A percentile compares a stretch with the other conserved stretches of the same genome.
Evolutionary conservation across 2,888 invertebrate genomes (phyloP).

Genomic region (Seira musarum): DNA sequence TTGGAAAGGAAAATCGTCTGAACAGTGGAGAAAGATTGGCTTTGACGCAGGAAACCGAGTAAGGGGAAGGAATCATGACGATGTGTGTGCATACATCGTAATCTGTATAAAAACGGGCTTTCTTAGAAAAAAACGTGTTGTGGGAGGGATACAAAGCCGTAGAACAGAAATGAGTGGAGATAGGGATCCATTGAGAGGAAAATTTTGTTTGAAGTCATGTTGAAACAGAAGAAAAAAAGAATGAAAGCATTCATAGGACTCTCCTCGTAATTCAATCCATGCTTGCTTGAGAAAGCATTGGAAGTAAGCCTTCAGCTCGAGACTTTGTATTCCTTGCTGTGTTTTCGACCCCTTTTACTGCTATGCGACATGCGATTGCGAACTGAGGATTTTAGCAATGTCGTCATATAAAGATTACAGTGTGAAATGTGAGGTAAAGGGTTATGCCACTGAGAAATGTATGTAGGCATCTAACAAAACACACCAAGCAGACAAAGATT

Average conservation of each 20-base stretch:
- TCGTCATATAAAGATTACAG: slow-evolving; percentile 48
- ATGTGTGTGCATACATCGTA: not conserved
- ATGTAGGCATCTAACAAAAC: not conserved
- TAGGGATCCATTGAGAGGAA: slow-evolving; percentile 56
- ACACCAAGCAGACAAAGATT: not conserved
- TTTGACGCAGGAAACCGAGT: not conserved
- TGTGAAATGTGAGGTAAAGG: not conserved
- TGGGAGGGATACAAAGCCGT: slow-evolving; percentile 42
- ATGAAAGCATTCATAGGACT: slow-evolving; percentile 29
- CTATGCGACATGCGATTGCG: slow-evolving; percentile 65
- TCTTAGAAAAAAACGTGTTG: slow-evolving; percentile 19
- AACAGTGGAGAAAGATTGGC: not conserved
- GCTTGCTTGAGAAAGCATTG: not conserved
- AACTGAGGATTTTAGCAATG: slow-evolving; percentile 59
- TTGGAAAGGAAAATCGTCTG: slow-evolving; percentile 22
- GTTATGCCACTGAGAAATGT: not conserved
- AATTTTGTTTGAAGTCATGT: slow-evolving; percentile 27
- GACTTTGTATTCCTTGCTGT: slow-evolving; percentile 18
- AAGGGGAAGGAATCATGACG: not conserved
- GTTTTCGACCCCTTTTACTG: slow-evolving; percentile 47
- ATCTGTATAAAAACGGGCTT: not conserved
- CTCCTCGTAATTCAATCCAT: not conserved
- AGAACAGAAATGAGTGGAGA: slow-evolving; percentile 10
- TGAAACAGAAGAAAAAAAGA: not conserved
- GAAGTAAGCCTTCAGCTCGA: not conserved